Conservation (phyloP, 1,140 invertebrate species). For the Acyrthosiphon pisum region DNA sequence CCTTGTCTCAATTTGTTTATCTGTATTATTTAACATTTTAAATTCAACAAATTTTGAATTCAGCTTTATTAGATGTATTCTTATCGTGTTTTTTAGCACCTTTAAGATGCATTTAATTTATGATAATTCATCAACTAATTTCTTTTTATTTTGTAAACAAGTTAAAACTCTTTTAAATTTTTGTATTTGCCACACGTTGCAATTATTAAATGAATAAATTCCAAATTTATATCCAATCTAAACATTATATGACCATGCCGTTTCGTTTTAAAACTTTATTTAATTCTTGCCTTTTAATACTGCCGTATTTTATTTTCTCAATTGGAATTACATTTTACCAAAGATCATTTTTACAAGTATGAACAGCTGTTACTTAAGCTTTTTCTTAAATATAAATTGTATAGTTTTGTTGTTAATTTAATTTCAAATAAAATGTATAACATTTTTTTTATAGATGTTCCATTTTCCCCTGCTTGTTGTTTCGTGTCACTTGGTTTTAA, state of each 20-base stretch:
- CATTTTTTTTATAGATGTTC: conserved; percentile 72
- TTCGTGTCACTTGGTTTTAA: conserved; percentile 81
- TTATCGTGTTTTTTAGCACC: background rate
- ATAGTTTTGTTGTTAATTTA: conserved; percentile 46
- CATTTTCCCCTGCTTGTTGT: conserved; percentile 85
- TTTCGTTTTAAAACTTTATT: conserved; percentile 55
- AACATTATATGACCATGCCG: conserved; percentile 28
- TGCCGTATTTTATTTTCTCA: conserved; percentile 86
- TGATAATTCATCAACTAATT: background rate
- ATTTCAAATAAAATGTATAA: background rate
- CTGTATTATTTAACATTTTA: background rate
- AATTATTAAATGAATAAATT: conserved; percentile 37
- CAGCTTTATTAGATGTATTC: background rate
- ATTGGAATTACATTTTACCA: conserved; percentile 97
- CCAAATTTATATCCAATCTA: background rate
- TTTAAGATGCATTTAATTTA: background rate
- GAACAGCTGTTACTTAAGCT: conserved; percentile 60
- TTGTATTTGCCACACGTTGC: conserved; percentile 32
- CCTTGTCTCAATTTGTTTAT: background rate
- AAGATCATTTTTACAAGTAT: conserved; percentile 87
- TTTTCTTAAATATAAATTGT: conserved; percentile 25
- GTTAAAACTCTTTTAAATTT: background rate
- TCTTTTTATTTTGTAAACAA: background rate
- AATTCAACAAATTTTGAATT: background rate
- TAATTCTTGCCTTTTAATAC: conserved; percentile 68